Evolutionary conservation across 1,140 invertebrate species (phyloP), one percentile per base, ranked within the genome.

Genomic region (Neoseiulus cucumeris): DNA sequence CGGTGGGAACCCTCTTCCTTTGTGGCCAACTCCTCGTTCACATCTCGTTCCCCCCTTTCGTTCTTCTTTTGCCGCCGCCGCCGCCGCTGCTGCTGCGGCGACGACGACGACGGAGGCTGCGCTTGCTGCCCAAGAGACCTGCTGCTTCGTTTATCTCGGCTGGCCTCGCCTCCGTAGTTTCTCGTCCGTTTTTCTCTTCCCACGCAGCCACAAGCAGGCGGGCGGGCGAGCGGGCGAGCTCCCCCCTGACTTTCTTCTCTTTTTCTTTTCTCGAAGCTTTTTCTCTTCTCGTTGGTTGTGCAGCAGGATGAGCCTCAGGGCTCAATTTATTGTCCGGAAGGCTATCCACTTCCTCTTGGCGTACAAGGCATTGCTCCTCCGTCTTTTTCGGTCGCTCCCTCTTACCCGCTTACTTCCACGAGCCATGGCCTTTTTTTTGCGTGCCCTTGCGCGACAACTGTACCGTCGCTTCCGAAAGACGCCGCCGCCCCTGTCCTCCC

Each of bases 281-380:
- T 22, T 47, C 45, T 47, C 18, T 28, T 47, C 17, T 17, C 18
- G 45, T 47, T 25, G 51, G 17, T 25, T 29, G 51, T 17, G 22
- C 14, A 59, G 1, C 51, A 59, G 17, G 14, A 33, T 59, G 51
- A 33, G 51, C 51, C 51, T 25, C 51, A 59, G 51, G 22, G 51
- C 51, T 59, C 51, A 59, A 59, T 59, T 59, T 59, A 59, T 59
- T 59, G 51, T 59, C 14, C 22, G 51, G 22, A 59, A 59, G 51
- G 22, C 51, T 33, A 59, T 59, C 51, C 22, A 59, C 51, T 59
- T 59, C 51, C 51, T 59, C 51, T 39, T 6, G 33, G 33, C 51
- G 25, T 20, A 59, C 51, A 59, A 59, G 51, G 22, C 33, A 39
- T 39, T 9, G 33, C 33, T 39, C 33, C 33, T 39, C 33, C 33